Percentiles rank a stretch among this genome's conserved stretches.
These are phyloP conservation scores for Acanthosoma haemorrhoidale DNA, from an alignment of 2,888 invertebrate species.

Conservation along the genomic window DNA sequence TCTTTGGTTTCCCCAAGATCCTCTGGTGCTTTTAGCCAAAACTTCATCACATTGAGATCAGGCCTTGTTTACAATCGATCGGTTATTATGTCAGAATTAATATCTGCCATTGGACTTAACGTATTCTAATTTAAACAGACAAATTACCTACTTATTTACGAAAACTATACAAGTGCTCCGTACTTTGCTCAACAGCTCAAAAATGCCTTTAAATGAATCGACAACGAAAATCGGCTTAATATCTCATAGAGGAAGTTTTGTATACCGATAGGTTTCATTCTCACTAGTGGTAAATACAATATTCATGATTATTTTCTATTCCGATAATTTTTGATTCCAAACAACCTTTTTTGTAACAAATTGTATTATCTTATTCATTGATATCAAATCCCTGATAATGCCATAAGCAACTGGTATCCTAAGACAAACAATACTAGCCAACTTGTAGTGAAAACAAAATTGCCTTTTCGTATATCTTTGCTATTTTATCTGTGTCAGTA, in stretches of 20 bases:
- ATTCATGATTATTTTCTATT: neutral
- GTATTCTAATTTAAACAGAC: neutral
- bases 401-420: too few species aligned
- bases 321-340: too few species aligned
- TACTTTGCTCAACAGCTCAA: neutral
- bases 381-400: too few species aligned
- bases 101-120: conserved; percentile 6
- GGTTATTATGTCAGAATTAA: conserved; percentile 23
- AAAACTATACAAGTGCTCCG: too few species aligned
- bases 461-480: too few species aligned
- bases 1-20: neutral
- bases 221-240: conserved; percentile 16
- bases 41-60: neutral
- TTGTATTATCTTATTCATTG: too few species aligned
- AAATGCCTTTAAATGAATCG: neutral
- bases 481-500: too few species aligned
- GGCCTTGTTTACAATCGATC: conserved; percentile 28
- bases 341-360: too few species aligned
- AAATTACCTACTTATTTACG: too few species aligned
- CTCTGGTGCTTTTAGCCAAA: neutral
- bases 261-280: conserved; percentile 6
- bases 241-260: neutral
- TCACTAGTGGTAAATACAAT: neutral
- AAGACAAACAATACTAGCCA: too few species aligned
- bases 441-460: too few species aligned